Conservation (phyloP, 1,140 invertebrate genomes). For the Mya arenaria region DNA sequence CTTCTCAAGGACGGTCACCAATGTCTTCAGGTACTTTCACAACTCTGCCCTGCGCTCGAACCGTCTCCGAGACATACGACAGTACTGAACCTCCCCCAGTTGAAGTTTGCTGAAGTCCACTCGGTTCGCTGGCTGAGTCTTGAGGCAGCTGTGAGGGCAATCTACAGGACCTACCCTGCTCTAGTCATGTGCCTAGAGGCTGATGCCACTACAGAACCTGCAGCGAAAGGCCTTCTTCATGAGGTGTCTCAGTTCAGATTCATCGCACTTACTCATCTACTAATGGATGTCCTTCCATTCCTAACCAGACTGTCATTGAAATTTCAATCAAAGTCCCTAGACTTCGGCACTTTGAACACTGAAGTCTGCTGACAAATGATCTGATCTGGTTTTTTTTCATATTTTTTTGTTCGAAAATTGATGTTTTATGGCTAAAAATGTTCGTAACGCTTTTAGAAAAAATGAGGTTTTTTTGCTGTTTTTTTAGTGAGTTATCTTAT, state of each 20-base stretch:
- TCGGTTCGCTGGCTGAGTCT: slow-evolving; percentile 3
- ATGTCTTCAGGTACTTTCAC: slow-evolving; percentile 10
- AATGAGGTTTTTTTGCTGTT: too few relatives aligned
- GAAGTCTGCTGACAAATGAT: too few relatives aligned
- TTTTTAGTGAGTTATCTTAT: too few relatives aligned
- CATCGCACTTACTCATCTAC: slow-evolving; percentile 7
- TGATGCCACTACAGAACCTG: background rate
- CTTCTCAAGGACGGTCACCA: background rate
- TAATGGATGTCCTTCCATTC: slow-evolving; percentile 38
- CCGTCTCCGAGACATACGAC: background rate
- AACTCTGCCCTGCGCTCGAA: slow-evolving; percentile 2
- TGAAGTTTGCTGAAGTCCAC: slow-evolving; percentile 7
- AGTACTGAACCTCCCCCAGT: background rate
- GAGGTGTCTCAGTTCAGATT: slow-evolving; percentile 31
- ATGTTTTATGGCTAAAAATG: too few relatives aligned
- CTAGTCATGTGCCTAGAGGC: slow-evolving; percentile 26
- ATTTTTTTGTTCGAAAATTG: too few relatives aligned
- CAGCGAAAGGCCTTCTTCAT: slow-evolving; percentile 6
- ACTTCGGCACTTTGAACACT: too few relatives aligned
- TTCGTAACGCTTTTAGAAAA: too few relatives aligned
- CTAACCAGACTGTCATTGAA: background rate
- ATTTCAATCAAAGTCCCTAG: too few relatives aligned
- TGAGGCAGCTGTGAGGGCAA: background rate
- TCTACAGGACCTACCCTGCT: slow-evolving; percentile 9
- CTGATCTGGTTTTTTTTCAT: too few relatives aligned